phyloP scores from a whole-genome alignment of 2,797 vertebrate species.

The Gadopsis marmoratus region DNA sequence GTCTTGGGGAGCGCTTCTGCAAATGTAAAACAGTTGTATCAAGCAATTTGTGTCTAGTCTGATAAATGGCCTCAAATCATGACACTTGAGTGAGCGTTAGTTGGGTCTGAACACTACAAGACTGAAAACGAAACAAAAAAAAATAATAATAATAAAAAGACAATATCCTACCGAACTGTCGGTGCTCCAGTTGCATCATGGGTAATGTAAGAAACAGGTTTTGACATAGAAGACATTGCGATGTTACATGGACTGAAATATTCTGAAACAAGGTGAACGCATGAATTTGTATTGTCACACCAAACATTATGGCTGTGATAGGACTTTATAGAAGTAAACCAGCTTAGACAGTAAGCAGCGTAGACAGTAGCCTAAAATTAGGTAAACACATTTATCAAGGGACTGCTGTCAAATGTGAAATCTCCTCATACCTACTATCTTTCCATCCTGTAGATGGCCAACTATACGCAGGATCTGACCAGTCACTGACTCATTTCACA shows the following conservation, averaged over 20 bases:
- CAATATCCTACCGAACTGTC: no score
- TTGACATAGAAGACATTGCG: no score
- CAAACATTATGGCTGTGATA: constrained; percentile 4
- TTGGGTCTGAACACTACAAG: neutral
- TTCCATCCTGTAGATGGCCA: neutral
- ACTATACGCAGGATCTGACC: neutral
- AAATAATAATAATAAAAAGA: no score
- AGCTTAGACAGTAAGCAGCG: neutral
- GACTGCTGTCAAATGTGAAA: constrained; percentile 10
- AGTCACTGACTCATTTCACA: neutral
- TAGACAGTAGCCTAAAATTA: neutral
- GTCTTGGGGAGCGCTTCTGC: neutral
- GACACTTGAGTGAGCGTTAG: neutral
- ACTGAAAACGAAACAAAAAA: neutral
- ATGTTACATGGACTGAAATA: neutral
- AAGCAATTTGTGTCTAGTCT: neutral
- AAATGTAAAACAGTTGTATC: neutral
- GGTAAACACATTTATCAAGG: neutral
- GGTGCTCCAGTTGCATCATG: no score
- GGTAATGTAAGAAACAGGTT: no score
- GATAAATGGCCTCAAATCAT: neutral
- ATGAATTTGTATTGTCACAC: constrained; percentile 8
- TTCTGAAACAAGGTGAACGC: neutral
- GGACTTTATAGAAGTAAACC: neutral
- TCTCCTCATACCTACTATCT: neutral